Evolutionary conservation across 1,140 invertebrate species (phyloP).

Genomic region (Asobara japonica): DNA sequence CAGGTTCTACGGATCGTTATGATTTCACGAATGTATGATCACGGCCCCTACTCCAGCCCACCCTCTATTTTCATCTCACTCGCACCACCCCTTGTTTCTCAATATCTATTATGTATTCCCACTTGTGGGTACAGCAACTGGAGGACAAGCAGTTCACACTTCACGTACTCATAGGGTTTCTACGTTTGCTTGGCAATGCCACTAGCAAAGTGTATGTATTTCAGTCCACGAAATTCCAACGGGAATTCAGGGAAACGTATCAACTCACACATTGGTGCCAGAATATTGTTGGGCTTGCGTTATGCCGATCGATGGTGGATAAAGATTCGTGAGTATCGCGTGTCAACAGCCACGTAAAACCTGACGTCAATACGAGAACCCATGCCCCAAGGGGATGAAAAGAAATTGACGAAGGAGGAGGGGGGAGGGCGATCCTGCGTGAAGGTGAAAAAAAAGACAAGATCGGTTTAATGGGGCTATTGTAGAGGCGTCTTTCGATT

Average conservation of each 20-base stretch:
- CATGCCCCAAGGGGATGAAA: neutral
- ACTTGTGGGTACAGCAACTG: neutral
- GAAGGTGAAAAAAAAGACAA: no score
- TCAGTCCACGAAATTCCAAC: neutral
- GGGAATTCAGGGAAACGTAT: slow-evolving; percentile 16
- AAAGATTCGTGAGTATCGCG: slow-evolving; percentile 31
- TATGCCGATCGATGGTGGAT: slow-evolving; percentile 14
- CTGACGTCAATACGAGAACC: slow-evolving; percentile 15
- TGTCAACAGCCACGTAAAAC: slow-evolving; percentile 31
- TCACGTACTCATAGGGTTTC: neutral
- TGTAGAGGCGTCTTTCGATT: no score
- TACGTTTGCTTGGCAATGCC: neutral
- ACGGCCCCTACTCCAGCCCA: neutral
- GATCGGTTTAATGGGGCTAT: no score
- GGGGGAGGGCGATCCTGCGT: no score
- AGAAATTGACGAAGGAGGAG: neutral
- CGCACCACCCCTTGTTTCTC: neutral
- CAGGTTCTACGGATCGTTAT: slow-evolving; percentile 33
- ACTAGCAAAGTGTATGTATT: neutral
- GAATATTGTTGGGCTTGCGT: neutral
- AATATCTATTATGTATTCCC: slow-evolving; percentile 13
- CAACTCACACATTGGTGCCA: neutral
- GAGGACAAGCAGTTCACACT: slow-evolving; percentile 8
- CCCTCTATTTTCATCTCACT: slow-evolving; percentile 1
- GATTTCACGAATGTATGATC: slow-evolving; percentile 35